Evolutionary conservation across 2,888 invertebrate genomes (phyloP).

Genomic region (Mythimna loreyi): DNA sequence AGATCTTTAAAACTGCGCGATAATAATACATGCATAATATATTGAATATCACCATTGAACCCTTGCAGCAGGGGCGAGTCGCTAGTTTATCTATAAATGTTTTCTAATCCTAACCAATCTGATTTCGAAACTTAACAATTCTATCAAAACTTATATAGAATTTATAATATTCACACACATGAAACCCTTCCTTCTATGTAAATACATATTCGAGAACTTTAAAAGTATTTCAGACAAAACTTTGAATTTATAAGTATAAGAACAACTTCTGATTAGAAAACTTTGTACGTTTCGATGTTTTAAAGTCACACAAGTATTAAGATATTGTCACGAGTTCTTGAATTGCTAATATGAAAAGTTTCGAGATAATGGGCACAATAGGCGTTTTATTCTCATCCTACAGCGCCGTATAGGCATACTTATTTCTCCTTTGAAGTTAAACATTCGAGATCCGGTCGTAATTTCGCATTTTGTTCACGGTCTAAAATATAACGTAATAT

Average conservation of each 20-base stretch:
- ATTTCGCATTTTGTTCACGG: constrained; percentile 1
- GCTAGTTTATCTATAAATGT: no score
- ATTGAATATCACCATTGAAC: no score
- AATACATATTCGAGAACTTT: constrained; percentile 13
- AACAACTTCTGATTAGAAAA: constrained; percentile 45
- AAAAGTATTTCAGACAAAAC: constrained; percentile 17
- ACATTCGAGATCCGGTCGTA: neutral
- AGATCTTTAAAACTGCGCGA: no score
- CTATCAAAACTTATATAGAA: constrained; percentile 29
- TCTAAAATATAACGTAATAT: constrained; percentile 6
- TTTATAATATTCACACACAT: constrained; percentile 15
- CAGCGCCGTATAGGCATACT: neutral
- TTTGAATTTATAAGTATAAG: constrained; percentile 32
- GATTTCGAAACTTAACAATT: neutral
- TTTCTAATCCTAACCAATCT: neutral
- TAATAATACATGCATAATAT: no score
- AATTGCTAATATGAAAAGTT: constrained; percentile 45
- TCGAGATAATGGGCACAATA: constrained; percentile 18
- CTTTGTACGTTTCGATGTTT: constrained; percentile 39
- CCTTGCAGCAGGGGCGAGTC: no score
- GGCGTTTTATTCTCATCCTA: constrained; percentile 8
- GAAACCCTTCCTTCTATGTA: constrained; percentile 9
- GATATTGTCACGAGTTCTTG: constrained; percentile 19
- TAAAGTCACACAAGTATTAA: constrained; percentile 16
- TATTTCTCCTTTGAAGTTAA: neutral